Percentiles rank a stretch among this genome's conserved stretches.
Evolutionary conservation across 2,797 vertebrate genomes (phyloP).

Genomic region (Macropodus opercularis): DNA sequence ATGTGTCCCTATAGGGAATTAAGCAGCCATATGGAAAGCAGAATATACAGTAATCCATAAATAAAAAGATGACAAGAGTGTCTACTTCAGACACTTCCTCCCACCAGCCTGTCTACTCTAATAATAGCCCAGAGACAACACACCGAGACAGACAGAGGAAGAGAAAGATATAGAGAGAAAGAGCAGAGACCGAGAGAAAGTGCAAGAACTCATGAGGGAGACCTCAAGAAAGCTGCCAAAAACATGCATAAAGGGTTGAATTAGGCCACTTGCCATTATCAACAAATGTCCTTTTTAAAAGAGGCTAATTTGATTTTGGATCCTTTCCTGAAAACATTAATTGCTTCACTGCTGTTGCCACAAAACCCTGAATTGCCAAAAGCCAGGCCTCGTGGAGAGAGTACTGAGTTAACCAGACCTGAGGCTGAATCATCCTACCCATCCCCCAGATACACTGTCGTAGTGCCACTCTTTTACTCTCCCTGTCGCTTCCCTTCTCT

Average conservation of each 20-base stretch:
- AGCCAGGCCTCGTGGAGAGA: conserved; percentile 68
- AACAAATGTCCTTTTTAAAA: conserved; percentile 75
- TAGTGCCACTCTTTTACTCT: conserved; percentile 66
- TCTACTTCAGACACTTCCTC: conserved; percentile 83
- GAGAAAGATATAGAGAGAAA: conserved; percentile 62
- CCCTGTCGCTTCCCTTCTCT: conserved; percentile 19
- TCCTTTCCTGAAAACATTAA: conserved; percentile 71
- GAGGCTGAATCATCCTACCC: conserved; percentile 72
- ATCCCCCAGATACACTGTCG: conserved; percentile 72
- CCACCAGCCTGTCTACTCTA: conserved; percentile 84
- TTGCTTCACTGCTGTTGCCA: conserved; percentile 64
- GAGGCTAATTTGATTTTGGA: conserved; percentile 76
- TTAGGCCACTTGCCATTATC: conserved; percentile 75
- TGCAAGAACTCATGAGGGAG: conserved; percentile 69
- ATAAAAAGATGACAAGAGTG: conserved; percentile 83
- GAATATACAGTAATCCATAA: conserved; percentile 76
- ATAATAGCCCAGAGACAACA: conserved; percentile 84
- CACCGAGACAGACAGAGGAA: conserved; percentile 76
- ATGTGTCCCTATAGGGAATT: conserved; percentile 42
- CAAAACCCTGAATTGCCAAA: conserved; percentile 63
- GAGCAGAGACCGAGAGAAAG: conserved; percentile 60
- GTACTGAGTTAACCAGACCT: conserved; percentile 75
- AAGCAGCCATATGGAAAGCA: conserved; percentile 62
- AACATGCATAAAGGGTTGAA: conserved; percentile 73
- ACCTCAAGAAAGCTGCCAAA: conserved; percentile 71